Conservation (phyloP, 2,113 vertebrate genomes). For the Oxyruncus cristatus region DNA sequence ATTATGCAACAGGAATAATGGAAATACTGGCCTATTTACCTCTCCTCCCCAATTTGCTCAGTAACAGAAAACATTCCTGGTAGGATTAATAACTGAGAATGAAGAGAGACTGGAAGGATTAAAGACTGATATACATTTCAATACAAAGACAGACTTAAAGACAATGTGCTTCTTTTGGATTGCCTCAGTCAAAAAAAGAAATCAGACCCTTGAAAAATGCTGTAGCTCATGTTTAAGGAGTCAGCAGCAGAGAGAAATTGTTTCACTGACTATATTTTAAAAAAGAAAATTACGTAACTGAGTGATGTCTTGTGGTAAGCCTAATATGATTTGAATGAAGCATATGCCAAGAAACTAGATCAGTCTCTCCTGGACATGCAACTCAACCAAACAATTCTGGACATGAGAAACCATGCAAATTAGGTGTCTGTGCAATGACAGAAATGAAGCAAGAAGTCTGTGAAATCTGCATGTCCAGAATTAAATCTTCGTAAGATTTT, state of each 20-base stretch:
- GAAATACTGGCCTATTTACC: not conserved
- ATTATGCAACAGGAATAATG: not conserved
- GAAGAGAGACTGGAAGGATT: not conserved
- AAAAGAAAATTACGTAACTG: not conserved
- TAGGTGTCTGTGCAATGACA: not conserved
- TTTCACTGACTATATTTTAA: not conserved
- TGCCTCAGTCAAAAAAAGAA: not conserved
- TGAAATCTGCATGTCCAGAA: not conserved
- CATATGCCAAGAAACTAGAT: not conserved
- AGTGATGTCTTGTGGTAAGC: not conserved
- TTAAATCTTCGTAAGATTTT: not conserved
- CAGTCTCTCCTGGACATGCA: not conserved
- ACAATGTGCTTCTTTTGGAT: not conserved
- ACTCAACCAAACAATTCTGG: not conserved
- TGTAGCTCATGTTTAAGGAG: not conserved
- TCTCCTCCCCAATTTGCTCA: not conserved
- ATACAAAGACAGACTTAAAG: not conserved
- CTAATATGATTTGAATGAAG: not conserved
- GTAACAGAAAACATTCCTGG: not conserved
- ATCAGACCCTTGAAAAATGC: not conserved
- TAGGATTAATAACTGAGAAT: not conserved
- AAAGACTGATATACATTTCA: not conserved
- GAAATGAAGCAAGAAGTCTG: not conserved
- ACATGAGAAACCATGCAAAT: not conserved
- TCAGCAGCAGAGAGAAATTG: not conserved